phyloP scores from a whole-genome alignment of 30 jellyfish, hydroid and myxozoan species.

The Hydractinia symbiolongicarpus region DNA sequence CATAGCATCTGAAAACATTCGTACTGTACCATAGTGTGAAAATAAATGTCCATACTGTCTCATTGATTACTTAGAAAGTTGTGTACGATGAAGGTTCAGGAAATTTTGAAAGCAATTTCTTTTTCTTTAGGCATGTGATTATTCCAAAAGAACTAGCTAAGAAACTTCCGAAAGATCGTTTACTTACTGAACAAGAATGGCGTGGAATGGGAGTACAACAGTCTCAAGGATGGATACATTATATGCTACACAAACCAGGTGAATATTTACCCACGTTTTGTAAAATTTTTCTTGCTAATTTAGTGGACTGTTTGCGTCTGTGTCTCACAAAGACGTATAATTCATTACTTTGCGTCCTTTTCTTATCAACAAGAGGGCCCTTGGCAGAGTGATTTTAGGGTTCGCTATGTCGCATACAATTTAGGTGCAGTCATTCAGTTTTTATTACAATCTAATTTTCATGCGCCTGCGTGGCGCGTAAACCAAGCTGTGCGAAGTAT shows the following conservation, averaged over 20 bases:
- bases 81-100: too few relatives aligned
- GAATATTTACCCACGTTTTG: background rate
- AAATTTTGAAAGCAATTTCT: too few relatives aligned
- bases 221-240: conserved; percentile 94
- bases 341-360: background rate
- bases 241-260: conserved; percentile 96
- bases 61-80: too few relatives aligned
- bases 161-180: conserved; percentile 47
- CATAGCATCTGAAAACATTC: too few relatives aligned
- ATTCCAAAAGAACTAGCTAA: conserved; percentile 89
- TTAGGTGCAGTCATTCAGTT: background rate
- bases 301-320: background rate
- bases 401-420: background rate
- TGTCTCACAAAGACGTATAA: background rate
- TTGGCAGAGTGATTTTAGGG: background rate
- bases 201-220: conserved; percentile 78
- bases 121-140: conserved; percentile 63
- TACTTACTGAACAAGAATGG: conserved; percentile 85
- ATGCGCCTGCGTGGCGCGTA: background rate
- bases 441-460: background rate
- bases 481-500: background rate
- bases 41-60: too few relatives aligned
- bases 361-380: background rate
- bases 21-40: too few relatives aligned
- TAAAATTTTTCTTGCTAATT: background rate